Conservation (phyloP, 2,888 invertebrate genomes). For the Amiota mariae region DNA sequence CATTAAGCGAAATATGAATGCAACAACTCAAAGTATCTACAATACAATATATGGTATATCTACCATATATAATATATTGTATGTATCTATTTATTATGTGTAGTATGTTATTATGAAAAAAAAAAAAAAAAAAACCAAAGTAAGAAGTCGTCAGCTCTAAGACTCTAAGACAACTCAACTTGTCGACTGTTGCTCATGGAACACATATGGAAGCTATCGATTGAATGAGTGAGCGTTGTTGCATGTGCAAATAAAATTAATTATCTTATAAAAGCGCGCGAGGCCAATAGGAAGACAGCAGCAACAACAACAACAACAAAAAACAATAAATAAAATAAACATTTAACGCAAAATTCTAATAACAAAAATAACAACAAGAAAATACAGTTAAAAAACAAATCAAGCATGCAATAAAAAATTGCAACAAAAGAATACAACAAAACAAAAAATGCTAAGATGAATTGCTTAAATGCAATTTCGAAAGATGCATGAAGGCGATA, state of each 20-base stretch:
- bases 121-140: too few species aligned
- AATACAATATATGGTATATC: too few species aligned
- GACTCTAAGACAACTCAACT: constrained; percentile 24
- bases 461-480: constrained; percentile 53
- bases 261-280: constrained; percentile 43
- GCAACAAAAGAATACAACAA: constrained; percentile 34
- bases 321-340: neutral
- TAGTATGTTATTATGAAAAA: too few species aligned
- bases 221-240: constrained; percentile 29
- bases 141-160: neutral
- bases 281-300: constrained; percentile 39
- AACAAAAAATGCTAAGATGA: constrained; percentile 58
- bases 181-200: neutral
- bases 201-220: neutral
- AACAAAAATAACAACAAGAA: neutral
- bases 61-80: too few species aligned
- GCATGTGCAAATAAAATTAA: constrained; percentile 71
- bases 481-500: constrained; percentile 60
- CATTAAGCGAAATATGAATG: constrained; percentile 1
- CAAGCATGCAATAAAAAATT: neutral
- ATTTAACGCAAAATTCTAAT: constrained; percentile 27
- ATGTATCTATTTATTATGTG: too few species aligned
- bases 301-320: neutral
- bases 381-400: neutral
- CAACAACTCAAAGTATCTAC: too few species aligned